These are phyloP conservation scores for Notospermus geniculatus DNA, from an alignment of 1,140 invertebrate genomes.

Conservation along the genomic window DNA sequence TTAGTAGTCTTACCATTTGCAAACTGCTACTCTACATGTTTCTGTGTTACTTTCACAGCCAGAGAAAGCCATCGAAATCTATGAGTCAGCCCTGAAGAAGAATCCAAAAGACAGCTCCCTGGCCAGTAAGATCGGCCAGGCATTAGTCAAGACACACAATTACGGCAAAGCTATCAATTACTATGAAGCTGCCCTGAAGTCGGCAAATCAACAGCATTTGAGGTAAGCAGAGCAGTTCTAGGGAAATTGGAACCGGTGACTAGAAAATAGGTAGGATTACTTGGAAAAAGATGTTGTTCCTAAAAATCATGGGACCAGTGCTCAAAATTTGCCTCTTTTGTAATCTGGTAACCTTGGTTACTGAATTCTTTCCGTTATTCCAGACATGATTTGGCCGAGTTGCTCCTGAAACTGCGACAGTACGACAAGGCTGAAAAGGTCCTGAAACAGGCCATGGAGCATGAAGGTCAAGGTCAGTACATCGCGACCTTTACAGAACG, in stretches of 20 bases:
- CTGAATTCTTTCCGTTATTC: conserved; percentile 57
- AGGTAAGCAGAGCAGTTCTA: conserved; percentile 58
- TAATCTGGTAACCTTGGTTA: no score
- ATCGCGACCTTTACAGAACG: conserved; percentile 4
- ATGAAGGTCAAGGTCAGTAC: conserved; percentile 29
- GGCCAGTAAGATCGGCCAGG: conserved; percentile 85
- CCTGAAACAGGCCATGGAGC: conserved; percentile 57
- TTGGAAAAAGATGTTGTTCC: no score
- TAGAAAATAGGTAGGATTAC: no score
- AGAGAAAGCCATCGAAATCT: conserved; percentile 66
- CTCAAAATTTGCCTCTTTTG: no score
- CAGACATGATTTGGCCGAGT: conserved; percentile 80
- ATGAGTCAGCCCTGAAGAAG: conserved; percentile 79
- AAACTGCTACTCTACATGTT: no score
- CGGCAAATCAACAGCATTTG: conserved; percentile 63
- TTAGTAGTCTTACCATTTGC: no score
- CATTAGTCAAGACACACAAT: conserved; percentile 88
- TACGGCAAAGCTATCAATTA: conserved; percentile 89
- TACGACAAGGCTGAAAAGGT: conserved; percentile 83
- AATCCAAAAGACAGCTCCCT: conserved; percentile 78
- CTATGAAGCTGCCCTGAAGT: conserved; percentile 82
- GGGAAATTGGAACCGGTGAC: no score
- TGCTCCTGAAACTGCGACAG: conserved; percentile 83
- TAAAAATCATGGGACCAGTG: no score
- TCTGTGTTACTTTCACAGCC: conserved; percentile 53